A percentile compares a stretch with the other conserved stretches of the same genome.
Evolutionary conservation across 2,888 invertebrate genomes (phyloP).

Genomic region (Scaptomyza parva): DNA sequence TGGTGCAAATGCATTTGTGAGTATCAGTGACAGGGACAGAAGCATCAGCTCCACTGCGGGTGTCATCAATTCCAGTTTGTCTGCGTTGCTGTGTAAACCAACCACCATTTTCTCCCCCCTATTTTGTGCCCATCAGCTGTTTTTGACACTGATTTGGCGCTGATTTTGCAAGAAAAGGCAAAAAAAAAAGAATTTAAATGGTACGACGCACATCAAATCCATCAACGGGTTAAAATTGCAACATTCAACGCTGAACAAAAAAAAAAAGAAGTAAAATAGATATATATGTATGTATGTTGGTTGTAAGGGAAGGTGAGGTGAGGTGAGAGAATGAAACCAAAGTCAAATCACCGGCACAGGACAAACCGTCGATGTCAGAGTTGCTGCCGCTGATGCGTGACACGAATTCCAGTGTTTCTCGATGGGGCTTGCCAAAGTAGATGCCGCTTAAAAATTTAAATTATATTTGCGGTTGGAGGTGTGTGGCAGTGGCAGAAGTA

Average conservation of each 20-base stretch:
- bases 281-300: not conserved
- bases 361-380: conserved; percentile 61
- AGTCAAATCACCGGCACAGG: conserved; percentile 59
- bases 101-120: not conserved
- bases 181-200: conserved; percentile 22
- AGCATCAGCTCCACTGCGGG: conserved; percentile 59
- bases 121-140: conserved; percentile 7
- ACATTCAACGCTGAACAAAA: conserved; percentile 62
- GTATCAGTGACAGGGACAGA: conserved; percentile 67
- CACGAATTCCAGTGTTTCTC: conserved; percentile 62
- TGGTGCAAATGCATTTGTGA: conserved; percentile 53
- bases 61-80: conserved; percentile 78
- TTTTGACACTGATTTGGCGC: conserved; percentile 73
- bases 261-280: conserved; percentile 22
- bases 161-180: conserved; percentile 65
- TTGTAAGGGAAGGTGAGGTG: not conserved
- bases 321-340: conserved; percentile 15
- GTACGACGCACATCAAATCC: conserved; percentile 63
- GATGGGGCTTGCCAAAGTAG: conserved; percentile 63
- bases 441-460: conserved; percentile 80
- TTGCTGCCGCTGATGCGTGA: conserved; percentile 60
- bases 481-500: conserved; percentile 13
- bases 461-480: conserved; percentile 70
- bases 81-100: conserved; percentile 13
- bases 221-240: conserved; percentile 81